phyloP scores from a whole-genome alignment of 2,797 vertebrate species.

The Oryzias dopingdopingensis region DNA sequence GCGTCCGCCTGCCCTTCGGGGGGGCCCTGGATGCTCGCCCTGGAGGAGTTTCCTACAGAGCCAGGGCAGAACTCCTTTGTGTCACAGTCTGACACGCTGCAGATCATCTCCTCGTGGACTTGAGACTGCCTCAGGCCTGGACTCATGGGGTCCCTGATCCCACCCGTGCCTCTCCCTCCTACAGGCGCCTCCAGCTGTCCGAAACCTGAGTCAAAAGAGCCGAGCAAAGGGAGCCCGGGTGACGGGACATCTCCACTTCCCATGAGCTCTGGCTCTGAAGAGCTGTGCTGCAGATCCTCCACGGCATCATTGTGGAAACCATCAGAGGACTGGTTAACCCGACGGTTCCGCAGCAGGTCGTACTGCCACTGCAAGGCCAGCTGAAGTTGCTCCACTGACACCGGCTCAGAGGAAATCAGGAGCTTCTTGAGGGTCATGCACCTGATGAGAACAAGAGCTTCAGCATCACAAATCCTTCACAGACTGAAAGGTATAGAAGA shows the following conservation, averaged over 20 bases:
- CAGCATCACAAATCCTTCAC: no score
- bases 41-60: slow-evolving; percentile 38
- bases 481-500: background rate
- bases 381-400: slow-evolving; percentile 64
- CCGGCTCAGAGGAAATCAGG: slow-evolving; percentile 57
- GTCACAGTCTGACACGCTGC: slow-evolving; percentile 40
- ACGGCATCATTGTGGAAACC: background rate
- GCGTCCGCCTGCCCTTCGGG: slow-evolving; percentile 60
- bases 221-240: slow-evolving; percentile 38
- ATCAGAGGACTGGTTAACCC: background rate
- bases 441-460: slow-evolving; percentile 33
- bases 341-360: slow-evolving; percentile 50
- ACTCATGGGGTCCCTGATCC: slow-evolving; percentile 19
- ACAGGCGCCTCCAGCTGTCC: slow-evolving; percentile 48
- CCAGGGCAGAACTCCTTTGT: slow-evolving; percentile 28
- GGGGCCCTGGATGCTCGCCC: slow-evolving; percentile 58
- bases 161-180: slow-evolving; percentile 18
- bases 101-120: slow-evolving; percentile 36
- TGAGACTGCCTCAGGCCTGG: slow-evolving; percentile 12
- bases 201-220: slow-evolving; percentile 76
- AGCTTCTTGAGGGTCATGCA: slow-evolving; percentile 70
- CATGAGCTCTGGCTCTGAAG: background rate
- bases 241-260: background rate
- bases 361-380: slow-evolving; percentile 76
- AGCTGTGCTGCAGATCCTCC: background rate